A percentile compares a stretch with the other conserved stretches of the same genome.
Evolutionary conservation across 1,140 invertebrate species (phyloP).

Genomic region (Ruditapes philippinarum): DNA sequence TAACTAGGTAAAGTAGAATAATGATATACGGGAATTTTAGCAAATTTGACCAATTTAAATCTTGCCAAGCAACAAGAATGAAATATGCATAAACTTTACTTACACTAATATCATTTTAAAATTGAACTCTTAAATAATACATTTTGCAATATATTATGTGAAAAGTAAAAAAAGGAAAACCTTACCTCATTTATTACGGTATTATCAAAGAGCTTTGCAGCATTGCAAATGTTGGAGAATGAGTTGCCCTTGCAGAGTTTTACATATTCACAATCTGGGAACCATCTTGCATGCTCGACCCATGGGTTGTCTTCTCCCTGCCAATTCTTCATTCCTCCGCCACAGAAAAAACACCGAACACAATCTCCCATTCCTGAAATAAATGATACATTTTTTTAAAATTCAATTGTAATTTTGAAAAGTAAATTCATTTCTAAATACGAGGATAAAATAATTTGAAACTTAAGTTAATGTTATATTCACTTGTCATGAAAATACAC

Average conservation of each 20-base stretch:
- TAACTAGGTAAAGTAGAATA: too few relatives aligned
- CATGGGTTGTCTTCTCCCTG: not conserved
- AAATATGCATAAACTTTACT: too few relatives aligned
- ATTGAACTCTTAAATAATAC: too few relatives aligned
- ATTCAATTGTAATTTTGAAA: not conserved
- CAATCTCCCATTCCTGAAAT: slow-evolving; percentile 6
- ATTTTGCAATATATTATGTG: not conserved
- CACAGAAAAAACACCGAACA: slow-evolving; percentile 11
- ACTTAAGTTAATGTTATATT: not conserved
- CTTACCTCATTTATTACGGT: not conserved
- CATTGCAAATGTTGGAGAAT: slow-evolving; percentile 86
- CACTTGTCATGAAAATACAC: not conserved
- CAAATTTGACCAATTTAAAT: too few relatives aligned
- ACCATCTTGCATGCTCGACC: slow-evolving; percentile 6
- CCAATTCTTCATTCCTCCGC: not conserved
- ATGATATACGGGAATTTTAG: not conserved
- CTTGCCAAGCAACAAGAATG: too few relatives aligned
- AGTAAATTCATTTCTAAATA: too few relatives aligned
- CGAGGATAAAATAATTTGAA: not conserved
- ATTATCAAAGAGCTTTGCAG: not conserved
- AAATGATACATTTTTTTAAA: not conserved
- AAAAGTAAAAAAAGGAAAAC: not conserved
- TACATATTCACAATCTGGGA: slow-evolving; percentile 89
- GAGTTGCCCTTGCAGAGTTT: slow-evolving; percentile 91
- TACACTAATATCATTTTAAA: too few relatives aligned